Percentiles rank a stretch among this genome's conserved stretches.
phyloP scores from a whole-genome alignment of 2,797 vertebrate species.

The Amblyopsis hoosieri region DNA sequence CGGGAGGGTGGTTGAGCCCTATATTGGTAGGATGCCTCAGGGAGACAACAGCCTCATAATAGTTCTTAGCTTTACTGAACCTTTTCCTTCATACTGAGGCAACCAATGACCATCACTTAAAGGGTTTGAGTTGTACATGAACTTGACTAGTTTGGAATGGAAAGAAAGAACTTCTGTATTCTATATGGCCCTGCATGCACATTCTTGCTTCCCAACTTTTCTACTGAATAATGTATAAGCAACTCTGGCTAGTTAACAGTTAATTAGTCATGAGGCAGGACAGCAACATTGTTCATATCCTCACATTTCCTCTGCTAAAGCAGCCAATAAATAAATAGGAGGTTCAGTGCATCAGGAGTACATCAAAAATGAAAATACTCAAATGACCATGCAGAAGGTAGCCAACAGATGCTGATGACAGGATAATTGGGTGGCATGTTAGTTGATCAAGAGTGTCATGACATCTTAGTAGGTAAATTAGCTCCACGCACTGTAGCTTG shows the following conservation, averaged over 20 bases:
- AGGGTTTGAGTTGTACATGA: constrained; percentile 2
- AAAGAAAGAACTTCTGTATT: too few relatives aligned
- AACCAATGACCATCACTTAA: constrained; percentile 14
- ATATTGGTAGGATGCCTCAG: constrained; percentile 36
- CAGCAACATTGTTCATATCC: not conserved
- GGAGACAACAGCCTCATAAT: constrained; percentile 19
- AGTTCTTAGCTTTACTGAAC: constrained; percentile 30
- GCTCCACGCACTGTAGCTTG: constrained; percentile 16
- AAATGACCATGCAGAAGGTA: constrained; percentile 5
- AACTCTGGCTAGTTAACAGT: not conserved
- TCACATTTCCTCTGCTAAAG: constrained; percentile 10
- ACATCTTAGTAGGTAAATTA: constrained; percentile 35
- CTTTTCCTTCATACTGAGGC: constrained; percentile 17
- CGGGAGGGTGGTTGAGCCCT: constrained; percentile 29
- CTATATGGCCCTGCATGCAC: too few relatives aligned
- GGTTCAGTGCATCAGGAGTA: too few relatives aligned
- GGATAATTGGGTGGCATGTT: constrained; percentile 33
- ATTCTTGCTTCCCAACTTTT: not conserved
- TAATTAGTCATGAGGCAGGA: not conserved
- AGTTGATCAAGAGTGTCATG: constrained; percentile 34
- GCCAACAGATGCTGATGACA: constrained; percentile 22
- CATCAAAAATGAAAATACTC: too few relatives aligned
- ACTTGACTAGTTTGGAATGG: not conserved
- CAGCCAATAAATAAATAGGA: not conserved
- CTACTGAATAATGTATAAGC: not conserved